Evolutionary conservation across 2,113 vertebrate genomes (phyloP), one percentile per base, ranked within the genome.

Genomic region (cat (Felis catus)): DNA sequence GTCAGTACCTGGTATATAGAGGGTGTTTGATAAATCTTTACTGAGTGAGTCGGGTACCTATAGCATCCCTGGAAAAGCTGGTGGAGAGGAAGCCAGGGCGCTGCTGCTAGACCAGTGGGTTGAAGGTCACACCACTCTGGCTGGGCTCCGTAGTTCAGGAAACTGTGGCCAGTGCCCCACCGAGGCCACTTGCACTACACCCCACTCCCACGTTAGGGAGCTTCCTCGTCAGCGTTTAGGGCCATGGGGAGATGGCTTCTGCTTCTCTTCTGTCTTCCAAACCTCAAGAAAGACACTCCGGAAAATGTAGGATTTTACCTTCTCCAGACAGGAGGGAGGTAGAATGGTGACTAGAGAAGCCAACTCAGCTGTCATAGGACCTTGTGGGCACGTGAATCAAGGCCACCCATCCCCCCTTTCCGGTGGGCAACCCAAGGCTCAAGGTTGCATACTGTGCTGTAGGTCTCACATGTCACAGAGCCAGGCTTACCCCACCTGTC

Each of bases 111-210:
- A 33, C 19, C 7, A 21, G 4, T 4, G 61, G 18, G 23, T 48
- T 78, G 16, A 0, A 23, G 36, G 27, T 45, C 70, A 76, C n/a
- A 14, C 1, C n/a, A 18, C 14, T 11, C 4, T 12, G 65, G 29
- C 71, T 21, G 10, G 14, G 5, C 80, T n/a, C 66, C 36, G 4
- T 29, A 14, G 53, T 10, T 74, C 8, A 2, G 55, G 68, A 55
- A 36, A 2, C 66, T 11, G 0, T 53, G 61, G 45, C 73, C 16
- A 4, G 15, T 27, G 4, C 6, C 27, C 39, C 13, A 0, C 58
- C 39, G 19, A 21, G 58, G 41, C 33, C 53, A 12, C 19, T 81
- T 0, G 3, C 5, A 8, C n/a, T 4, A 0, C 9, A 7, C 2
- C 10, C 10, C 16, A 9, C 18, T 36, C 61, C 3, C 2, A 0